These are phyloP conservation scores for Haliclystus octoradiatus DNA, from an alignment of 30 jellyfish, hydroid and myxozoan genomes.

Conservation along the genomic window DNA sequence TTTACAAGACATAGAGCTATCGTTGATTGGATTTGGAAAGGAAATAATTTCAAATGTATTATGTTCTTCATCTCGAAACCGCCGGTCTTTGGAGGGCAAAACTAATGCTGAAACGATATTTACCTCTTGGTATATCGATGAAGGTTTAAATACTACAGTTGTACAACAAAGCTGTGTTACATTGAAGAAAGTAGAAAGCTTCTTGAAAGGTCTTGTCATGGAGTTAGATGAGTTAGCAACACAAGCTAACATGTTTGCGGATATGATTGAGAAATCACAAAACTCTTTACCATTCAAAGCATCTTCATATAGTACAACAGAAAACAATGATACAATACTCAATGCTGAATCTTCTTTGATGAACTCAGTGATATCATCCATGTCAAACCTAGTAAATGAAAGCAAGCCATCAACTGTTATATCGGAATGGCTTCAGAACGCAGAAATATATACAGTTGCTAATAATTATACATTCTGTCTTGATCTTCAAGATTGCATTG, in stretches of 20 bases:
- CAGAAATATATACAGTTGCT: constrained; percentile 12
- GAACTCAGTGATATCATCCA: background rate
- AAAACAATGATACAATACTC: background rate
- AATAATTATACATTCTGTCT: constrained; percentile 9
- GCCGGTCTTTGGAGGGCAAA: background rate
- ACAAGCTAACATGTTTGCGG: constrained; percentile 1
- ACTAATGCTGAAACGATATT: constrained; percentile 4
- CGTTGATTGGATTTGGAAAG: background rate
- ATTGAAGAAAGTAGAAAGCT: constrained; percentile 6
- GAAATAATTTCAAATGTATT: background rate
- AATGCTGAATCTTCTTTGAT: constrained; percentile 1
- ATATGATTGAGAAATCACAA: background rate
- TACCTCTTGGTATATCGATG: constrained; percentile 20
- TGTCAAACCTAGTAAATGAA: background rate
- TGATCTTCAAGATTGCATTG: constrained; percentile 19
- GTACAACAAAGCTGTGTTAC: constrained; percentile 17
- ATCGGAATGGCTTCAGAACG: constrained; percentile 12
- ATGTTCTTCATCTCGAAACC: constrained; percentile 1
- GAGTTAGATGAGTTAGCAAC: background rate
- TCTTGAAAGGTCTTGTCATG: background rate
- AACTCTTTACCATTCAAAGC: background rate
- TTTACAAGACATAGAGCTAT: background rate
- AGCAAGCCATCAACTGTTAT: background rate
- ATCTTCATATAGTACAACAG: background rate
- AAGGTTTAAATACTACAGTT: background rate